Evolutionary conservation across 2,888 invertebrate species (phyloP), one percentile per base, ranked within the genome.

Genomic region (Erpobdella octoculata): DNA sequence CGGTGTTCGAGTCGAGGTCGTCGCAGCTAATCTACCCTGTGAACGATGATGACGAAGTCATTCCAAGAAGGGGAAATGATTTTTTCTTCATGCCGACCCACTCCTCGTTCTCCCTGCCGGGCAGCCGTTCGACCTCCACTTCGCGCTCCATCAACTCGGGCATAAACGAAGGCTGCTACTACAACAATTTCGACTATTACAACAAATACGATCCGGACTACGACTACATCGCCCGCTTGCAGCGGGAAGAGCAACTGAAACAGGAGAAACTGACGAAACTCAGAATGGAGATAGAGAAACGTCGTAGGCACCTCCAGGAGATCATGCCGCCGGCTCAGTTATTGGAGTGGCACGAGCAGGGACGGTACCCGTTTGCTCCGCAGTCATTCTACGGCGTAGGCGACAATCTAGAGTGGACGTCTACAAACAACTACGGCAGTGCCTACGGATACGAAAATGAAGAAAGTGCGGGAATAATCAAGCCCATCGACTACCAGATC

Each of bases 231-330:
- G 87, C 87, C 74, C 80, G 84, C 58, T 78, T 86, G 74, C 84
- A 83, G 25, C 79, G 87, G 48, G 88, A 88, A 76, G 85, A 86
- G 77, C 86, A 87, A 78, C 86, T 86, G 78, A 83, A 85, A 46
- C 84, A 86, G 76, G 85, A 86, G 77, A 86, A 87, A 78, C 86
- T 86, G 78, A 83, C 85, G 37, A 84, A 86, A 75, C 85, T 88
- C 70, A 86, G 87, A 76, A 86, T 86, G 53, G 88, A 88, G 79
- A 87, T 88, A 73, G 87, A 87, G 15, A 82, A 86, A 70, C 81
- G 88, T 25, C 83, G 87, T 53, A 85, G 85, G 76, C 86, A 87
- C 77, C 85, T 88, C 73, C 87, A 86, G 76, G 86, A 87, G 75
- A 85, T 86, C 73, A 84, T 85, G 18, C 82, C 85, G 6, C 76